phyloP scores from a whole-genome alignment of 1,140 invertebrate genomes.

The Drusus annulatus region DNA sequence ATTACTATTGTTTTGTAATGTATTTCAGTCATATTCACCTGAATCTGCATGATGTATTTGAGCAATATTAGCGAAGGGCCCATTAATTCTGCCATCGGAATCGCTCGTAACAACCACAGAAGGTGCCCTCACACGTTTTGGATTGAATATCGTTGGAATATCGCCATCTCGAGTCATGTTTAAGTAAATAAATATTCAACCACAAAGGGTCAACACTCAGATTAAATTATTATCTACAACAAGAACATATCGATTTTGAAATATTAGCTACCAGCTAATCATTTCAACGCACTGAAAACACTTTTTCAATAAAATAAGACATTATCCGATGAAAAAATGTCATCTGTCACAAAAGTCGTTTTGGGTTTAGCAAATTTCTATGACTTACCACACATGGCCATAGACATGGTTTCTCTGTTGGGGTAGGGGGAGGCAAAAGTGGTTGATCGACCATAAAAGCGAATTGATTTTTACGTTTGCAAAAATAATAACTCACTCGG shows the following conservation, averaged over 20 bases:
- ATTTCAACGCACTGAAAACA: slow-evolving; percentile 10
- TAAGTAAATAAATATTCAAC: slow-evolving; percentile 40
- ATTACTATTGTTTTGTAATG: no score
- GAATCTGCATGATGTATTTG: slow-evolving; percentile 73
- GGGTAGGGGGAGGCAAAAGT: no score
- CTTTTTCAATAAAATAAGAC: slow-evolving; percentile 10
- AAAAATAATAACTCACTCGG: no score
- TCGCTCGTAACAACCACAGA: slow-evolving; percentile 82
- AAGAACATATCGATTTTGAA: slow-evolving; percentile 2
- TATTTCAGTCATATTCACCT: slow-evolving; percentile 52
- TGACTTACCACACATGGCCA: no score
- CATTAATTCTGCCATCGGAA: slow-evolving; percentile 67
- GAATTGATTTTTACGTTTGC: no score
- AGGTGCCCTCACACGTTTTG: slow-evolving; percentile 79
- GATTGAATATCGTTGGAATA: slow-evolving; percentile 83
- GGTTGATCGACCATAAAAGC: no score
- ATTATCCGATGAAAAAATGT: slow-evolving; percentile 13
- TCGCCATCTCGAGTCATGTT: slow-evolving; percentile 75
- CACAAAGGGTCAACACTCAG: slow-evolving; percentile 11
- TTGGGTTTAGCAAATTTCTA: not conserved
- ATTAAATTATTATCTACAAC: slow-evolving; percentile 20
- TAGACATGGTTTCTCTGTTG: no score
- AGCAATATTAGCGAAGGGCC: slow-evolving; percentile 68
- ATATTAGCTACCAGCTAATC: not conserved
- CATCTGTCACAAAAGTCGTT: slow-evolving; percentile 33